Evolutionary conservation across 2,888 invertebrate genomes (phyloP).

Genomic region (Athripsodes cinereus): DNA sequence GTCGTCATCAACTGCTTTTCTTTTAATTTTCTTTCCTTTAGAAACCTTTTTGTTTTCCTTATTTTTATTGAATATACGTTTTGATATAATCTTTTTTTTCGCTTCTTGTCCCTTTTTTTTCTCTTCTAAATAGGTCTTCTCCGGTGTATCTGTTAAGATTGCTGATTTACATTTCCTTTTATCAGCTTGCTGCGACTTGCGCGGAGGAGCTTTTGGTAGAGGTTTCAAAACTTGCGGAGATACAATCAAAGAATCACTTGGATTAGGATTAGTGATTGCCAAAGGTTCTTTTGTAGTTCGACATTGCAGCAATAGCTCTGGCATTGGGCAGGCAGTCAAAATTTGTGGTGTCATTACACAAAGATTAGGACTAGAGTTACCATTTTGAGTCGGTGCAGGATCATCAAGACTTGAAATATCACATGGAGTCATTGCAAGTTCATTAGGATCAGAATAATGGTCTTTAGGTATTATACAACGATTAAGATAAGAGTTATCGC

Average conservation of each 20-base stretch:
- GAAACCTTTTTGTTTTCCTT: no score
- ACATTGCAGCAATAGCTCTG: constrained; percentile 9
- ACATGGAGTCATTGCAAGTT: neutral
- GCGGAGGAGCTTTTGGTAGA: constrained; percentile 17
- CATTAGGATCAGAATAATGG: neutral
- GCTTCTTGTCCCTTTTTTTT: no score
- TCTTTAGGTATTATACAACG: neutral
- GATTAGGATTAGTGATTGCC: neutral
- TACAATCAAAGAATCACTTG: constrained; percentile 8
- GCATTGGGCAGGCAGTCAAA: constrained; percentile 17
- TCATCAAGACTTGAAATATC: neutral
- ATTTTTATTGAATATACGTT: no score
- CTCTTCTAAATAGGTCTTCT: no score
- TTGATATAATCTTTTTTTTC: no score
- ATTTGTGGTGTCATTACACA: neutral
- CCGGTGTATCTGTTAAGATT: no score
- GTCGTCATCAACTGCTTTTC: no score
- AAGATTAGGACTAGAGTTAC: neutral
- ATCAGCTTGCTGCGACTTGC: constrained; percentile 16
- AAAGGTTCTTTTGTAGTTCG: neutral
- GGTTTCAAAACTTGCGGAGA: constrained; percentile 18
- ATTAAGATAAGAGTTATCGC: neutral
- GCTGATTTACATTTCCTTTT: constrained; percentile 1
- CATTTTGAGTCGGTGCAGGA: neutral
- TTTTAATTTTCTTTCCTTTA: no score